A percentile compares a stretch with the other conserved stretches of the same genome.
phyloP scores from a whole-genome alignment of 2,113 vertebrate species.

The Psittacara wagleri region DNA sequence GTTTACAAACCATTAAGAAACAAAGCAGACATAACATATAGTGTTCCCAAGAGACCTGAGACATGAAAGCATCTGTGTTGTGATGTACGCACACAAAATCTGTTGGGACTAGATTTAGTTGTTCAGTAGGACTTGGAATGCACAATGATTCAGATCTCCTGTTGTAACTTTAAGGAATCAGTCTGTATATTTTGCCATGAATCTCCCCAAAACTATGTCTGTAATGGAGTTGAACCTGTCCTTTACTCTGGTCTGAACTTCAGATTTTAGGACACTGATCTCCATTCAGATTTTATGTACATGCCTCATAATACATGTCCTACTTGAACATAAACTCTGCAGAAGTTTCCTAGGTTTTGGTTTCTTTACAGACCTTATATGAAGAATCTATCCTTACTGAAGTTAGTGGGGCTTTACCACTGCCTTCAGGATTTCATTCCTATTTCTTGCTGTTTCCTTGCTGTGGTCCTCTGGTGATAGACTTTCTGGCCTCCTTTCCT shows the following conservation, averaged over 20 bases:
- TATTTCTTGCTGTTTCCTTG: background rate
- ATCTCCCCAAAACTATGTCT: background rate
- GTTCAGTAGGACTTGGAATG: background rate
- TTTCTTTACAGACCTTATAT: background rate
- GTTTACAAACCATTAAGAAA: constrained; percentile 45
- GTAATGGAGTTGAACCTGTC: background rate
- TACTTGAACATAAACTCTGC: background rate
- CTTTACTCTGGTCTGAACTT: background rate
- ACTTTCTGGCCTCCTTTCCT: background rate
- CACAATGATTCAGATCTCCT: background rate
- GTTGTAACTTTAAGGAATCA: background rate
- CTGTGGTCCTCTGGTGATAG: background rate
- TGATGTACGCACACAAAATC: background rate
- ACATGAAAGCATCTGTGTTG: constrained; percentile 38
- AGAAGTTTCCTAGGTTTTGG: background rate
- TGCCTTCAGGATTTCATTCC: background rate
- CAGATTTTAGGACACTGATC: background rate
- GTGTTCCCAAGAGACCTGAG: background rate
- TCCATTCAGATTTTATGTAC: background rate
- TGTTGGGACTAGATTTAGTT: background rate
- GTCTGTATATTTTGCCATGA: background rate
- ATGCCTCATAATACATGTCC: background rate
- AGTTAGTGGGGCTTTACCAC: background rate
- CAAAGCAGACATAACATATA: constrained; percentile 13
- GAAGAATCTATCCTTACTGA: background rate